phyloP scores from a whole-genome alignment of 2,797 vertebrate genomes.

The Tragopan temminckii region DNA sequence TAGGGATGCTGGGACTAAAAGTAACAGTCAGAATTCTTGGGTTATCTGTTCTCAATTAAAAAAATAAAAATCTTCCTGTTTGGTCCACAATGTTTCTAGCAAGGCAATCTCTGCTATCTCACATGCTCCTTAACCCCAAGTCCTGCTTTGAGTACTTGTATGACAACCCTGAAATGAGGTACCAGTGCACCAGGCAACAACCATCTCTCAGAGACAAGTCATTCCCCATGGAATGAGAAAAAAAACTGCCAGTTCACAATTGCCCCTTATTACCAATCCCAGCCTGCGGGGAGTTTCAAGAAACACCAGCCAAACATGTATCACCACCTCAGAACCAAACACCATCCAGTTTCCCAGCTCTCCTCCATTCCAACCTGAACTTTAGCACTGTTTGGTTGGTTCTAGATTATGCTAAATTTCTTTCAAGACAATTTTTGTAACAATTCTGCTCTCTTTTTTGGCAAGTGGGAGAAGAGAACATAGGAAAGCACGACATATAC shows the following conservation, averaged over 20 bases:
- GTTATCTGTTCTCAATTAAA: not conserved
- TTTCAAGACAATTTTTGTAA: not conserved
- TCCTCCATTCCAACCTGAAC: not conserved
- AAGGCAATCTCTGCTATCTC: not conserved
- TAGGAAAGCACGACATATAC: not conserved
- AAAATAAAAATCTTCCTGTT: not conserved
- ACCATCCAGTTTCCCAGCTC: not conserved
- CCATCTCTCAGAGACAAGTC: slow-evolving; percentile 27
- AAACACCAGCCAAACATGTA: not conserved
- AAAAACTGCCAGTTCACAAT: not conserved
- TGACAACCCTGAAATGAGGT: not conserved
- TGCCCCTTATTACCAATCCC: not conserved
- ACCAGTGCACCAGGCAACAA: not conserved
- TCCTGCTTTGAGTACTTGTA: not conserved
- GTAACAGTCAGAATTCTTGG: not conserved
- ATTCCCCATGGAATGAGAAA: not conserved
- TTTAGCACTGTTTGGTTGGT: not conserved
- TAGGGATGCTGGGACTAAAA: not conserved
- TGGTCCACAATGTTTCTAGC: not conserved
- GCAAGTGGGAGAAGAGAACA: not conserved
- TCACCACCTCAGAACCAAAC: not conserved
- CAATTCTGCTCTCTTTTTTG: not conserved
- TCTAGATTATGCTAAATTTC: not conserved
- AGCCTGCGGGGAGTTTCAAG: not conserved
- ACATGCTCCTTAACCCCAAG: not conserved